Percentiles rank a stretch among this genome's conserved stretches.
phyloP scores from a whole-genome alignment of 2,888 invertebrate genomes.

The Tortricodes alternella region DNA sequence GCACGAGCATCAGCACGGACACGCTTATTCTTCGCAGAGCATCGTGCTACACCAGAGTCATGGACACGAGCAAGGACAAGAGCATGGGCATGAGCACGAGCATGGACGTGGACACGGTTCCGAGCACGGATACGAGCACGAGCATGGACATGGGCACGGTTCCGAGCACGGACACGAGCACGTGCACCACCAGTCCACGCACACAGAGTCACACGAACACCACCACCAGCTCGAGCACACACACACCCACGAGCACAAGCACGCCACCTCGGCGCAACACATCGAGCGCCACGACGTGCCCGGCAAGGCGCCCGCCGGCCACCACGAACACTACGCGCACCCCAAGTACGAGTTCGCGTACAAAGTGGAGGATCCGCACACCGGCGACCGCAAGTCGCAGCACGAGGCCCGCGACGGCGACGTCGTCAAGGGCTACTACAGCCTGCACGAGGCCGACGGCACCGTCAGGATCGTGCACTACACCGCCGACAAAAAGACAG shows the following conservation, averaged over 20 bases:
- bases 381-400: constrained; percentile 77
- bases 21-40: constrained; percentile 49
- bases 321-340: constrained; percentile 50
- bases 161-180: constrained; percentile 6
- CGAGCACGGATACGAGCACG: too few relatives aligned
- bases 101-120: too few relatives aligned
- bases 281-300: constrained; percentile 42
- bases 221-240: constrained; percentile 29
- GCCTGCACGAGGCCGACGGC: constrained; percentile 65
- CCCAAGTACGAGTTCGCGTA: constrained; percentile 75
- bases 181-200: not conserved
- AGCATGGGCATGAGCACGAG: too few relatives aligned
- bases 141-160: too few relatives aligned
- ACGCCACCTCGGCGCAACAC: constrained; percentile 49
- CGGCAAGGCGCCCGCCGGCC: constrained; percentile 32
- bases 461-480: constrained; percentile 30
- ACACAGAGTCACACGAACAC: constrained; percentile 16
- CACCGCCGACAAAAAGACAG: constrained; percentile 19
- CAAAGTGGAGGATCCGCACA: constrained; percentile 73
- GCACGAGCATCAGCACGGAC: constrained; percentile 42
- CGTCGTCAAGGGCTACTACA: constrained; percentile 81
- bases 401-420: constrained; percentile 78
- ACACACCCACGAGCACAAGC: constrained; percentile 44
- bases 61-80: constrained; percentile 37
- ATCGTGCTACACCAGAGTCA: constrained; percentile 49